A percentile compares a stretch with the other conserved stretches of the same genome.
These are phyloP conservation scores for Drosophila littoralis DNA, from an alignment of 1,140 invertebrate genomes.

Conservation along the genomic window DNA sequence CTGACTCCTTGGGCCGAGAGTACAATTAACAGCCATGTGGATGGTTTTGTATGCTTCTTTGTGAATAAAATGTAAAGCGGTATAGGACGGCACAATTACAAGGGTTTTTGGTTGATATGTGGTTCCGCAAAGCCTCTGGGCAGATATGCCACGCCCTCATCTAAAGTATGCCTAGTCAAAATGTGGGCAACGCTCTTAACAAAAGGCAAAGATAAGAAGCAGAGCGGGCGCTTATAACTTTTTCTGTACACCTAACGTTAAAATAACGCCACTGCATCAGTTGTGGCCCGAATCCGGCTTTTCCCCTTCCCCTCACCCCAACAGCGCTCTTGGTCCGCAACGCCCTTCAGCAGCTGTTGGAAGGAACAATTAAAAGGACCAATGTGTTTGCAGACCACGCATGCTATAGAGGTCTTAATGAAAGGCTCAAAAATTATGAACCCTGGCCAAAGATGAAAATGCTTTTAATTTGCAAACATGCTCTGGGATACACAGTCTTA, in stretches of 20 bases:
- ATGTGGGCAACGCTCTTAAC: constrained; percentile 46
- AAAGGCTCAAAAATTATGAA: constrained; percentile 75
- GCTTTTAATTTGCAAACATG: constrained; percentile 70
- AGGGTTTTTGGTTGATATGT: constrained; percentile 27
- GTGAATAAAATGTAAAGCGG: constrained; percentile 25
- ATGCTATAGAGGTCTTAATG: constrained; percentile 46
- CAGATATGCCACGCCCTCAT: constrained; percentile 37
- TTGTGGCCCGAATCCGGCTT: constrained; percentile 5
- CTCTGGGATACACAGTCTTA: constrained; percentile 2
- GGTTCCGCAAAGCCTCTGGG: constrained; percentile 23
- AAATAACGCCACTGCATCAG: constrained; percentile 22
- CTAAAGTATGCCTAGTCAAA: constrained; percentile 16
- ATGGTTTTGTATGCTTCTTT: constrained; percentile 13
- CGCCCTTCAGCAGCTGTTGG: constrained; percentile 48
- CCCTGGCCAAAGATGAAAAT: constrained; percentile 72
- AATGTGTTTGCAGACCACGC: constrained; percentile 29
- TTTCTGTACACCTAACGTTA: constrained; percentile 30
- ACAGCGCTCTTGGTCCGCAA: constrained; percentile 3
- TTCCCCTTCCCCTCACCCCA: constrained; percentile 7
- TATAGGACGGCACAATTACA: constrained; percentile 16
- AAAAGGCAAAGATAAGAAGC: constrained; percentile 39
- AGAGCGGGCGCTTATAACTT: constrained; percentile 23
- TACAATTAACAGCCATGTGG: constrained; percentile 57
- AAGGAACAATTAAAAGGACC: constrained; percentile 65
- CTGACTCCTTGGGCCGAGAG: constrained; percentile 27